Base-by-base conservation (phyloP, 2,797 vertebrate species). In the Octomys mimax region DNA sequence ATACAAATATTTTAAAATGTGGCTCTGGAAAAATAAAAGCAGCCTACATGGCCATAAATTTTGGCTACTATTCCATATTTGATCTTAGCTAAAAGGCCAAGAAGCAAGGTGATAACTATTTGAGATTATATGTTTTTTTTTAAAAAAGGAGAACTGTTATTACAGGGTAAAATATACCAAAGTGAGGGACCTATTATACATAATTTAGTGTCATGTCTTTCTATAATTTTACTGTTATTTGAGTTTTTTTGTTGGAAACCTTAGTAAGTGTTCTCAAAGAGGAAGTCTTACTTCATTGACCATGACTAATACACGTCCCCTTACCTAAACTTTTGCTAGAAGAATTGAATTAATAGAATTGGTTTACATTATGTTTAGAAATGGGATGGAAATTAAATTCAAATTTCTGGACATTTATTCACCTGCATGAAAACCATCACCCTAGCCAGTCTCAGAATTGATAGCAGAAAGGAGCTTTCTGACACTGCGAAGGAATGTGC, bases 1-100 rank as follows among this genome's bases (percentile, higher is more conserved):
- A 88, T 89, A 59, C 42, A 6, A 92, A 5, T 91, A 78, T 68
- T 86, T 78, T 62, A 42, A 79, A 83, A 86, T 81, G 21, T n/a
- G 10, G 7, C 3, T 46, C 14, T 88, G n/a, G 54, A 85, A 82
- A 42, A 21, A 26, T 83, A 46, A 59, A 54, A 36, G 0, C 10
- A 59, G 9, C 42, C 1, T 61, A 18, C 3, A 13, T 61, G 6
- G 61, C 7, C 19, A n/a, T 3, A 59, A 87, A 5, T 6, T 92
- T 80, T 85, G 64, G 16, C 18, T 82, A 54, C 54, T 94, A 12
- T 57, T 57, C 14, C 16, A 19, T 19, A 57, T 57, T 57, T 57
- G 52, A 54, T 57, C 54, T 57, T 18, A 57, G 54, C 54, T 5
- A 57, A 57, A 57, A 57, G 54, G 14, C 54, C 54, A 57, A 57